A percentile compares a stretch with the other conserved stretches of the same genome.
phyloP scores from a whole-genome alignment of 2,797 vertebrate genomes.

The Sebastes kiyomatsui region DNA sequence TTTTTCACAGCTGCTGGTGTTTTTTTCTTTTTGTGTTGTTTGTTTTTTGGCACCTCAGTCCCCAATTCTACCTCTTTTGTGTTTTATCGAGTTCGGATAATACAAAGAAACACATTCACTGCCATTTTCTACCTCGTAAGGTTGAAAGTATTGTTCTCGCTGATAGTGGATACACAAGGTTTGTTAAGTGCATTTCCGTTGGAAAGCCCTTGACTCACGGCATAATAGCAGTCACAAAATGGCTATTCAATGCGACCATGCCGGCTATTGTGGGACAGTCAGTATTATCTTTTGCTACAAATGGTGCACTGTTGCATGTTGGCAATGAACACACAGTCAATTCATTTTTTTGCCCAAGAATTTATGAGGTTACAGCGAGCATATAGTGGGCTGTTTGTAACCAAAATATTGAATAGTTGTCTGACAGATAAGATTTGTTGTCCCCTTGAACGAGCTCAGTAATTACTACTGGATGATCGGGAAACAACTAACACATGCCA shows the following conservation, averaged over 20 bases:
- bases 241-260: neutral
- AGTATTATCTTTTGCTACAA: conserved; percentile 34
- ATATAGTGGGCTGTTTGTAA: conserved; percentile 4
- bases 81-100: conserved; percentile 4
- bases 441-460: conserved; percentile 37
- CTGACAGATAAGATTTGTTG: conserved; percentile 9
- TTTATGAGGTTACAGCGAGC: conserved; percentile 1
- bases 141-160: neutral
- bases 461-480: conserved; percentile 29
- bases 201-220: neutral
- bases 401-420: conserved; percentile 16
- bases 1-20: neutral
- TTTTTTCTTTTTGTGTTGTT: neutral
- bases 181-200: neutral
- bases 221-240: conserved; percentile 4
- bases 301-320: conserved; percentile 20
- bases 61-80: neutral
- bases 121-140: neutral
- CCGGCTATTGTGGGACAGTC: neutral
- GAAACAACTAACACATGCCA: conserved; percentile 8
- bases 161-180: neutral
- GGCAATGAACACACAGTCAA: conserved; percentile 4
- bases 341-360: conserved; percentile 4
- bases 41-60: neutral
- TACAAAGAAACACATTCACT: neutral